These are phyloP conservation scores for Protonemura montana DNA, from an alignment of 2,888 invertebrate genomes.

Conservation along the genomic window DNA sequence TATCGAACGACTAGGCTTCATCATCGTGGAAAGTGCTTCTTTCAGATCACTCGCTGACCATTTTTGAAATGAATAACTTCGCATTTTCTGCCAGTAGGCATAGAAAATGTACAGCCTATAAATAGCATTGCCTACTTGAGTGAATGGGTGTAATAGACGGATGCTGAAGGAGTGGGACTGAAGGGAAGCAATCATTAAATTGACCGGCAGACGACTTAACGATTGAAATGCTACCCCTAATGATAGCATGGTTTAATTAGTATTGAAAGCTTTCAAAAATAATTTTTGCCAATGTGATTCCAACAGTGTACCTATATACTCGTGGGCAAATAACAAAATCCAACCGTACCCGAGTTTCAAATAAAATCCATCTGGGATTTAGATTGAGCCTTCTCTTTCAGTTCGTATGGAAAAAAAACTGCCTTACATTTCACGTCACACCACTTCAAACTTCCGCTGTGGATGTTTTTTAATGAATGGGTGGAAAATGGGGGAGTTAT, in stretches of 20 bases:
- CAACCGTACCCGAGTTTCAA: background rate
- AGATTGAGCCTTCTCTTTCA: conserved; percentile 22
- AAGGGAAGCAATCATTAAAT: background rate
- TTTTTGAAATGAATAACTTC: conserved; percentile 3
- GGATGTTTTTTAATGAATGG: conserved; percentile 35
- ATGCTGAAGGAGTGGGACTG: background rate
- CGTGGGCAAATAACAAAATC: background rate
- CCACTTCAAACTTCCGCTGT: conserved; percentile 18
- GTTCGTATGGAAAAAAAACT: background rate
- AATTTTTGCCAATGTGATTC: background rate
- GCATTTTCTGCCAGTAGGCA: background rate
- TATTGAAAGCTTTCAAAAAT: conserved; percentile 8
- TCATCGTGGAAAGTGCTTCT: background rate
- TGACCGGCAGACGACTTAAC: background rate
- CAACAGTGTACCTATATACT: background rate
- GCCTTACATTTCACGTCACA: conserved; percentile 23
- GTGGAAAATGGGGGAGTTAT: conserved; percentile 30
- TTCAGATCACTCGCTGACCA: background rate
- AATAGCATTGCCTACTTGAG: background rate
- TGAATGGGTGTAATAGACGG: background rate
- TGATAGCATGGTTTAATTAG: background rate
- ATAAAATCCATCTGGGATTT: conserved; percentile 22
- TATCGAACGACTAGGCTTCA: background rate
- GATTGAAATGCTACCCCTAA: background rate
- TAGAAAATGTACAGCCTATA: background rate